Conservation (phyloP, 2,888 invertebrate genomes). For the Tribolium freemani region DNA sequence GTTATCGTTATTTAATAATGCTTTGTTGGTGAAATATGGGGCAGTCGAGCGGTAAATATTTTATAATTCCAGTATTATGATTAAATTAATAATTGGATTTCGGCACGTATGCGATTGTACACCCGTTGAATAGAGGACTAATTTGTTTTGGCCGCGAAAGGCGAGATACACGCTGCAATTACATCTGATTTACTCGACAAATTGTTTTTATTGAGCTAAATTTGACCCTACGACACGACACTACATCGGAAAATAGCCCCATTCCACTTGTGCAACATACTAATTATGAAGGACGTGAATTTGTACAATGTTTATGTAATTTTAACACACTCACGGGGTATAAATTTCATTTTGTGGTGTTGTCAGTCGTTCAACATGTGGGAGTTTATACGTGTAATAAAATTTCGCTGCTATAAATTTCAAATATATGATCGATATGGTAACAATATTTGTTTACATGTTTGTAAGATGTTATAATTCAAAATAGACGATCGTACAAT, state of each 20-base stretch:
- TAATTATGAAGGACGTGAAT: background rate
- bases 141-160: conserved; percentile 20
- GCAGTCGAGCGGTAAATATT: conserved; percentile 26
- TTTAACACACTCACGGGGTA: background rate
- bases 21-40: conserved; percentile 34
- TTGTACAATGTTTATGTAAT: background rate
- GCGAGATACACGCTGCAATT: conserved; percentile 30
- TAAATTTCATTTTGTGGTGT: conserved; percentile 1
- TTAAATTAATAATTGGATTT: conserved; percentile 36
- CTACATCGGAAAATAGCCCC: background rate
- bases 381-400: conserved; percentile 1
- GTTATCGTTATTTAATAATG: conserved; percentile 41
- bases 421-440: background rate
- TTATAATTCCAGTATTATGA: conserved; percentile 31
- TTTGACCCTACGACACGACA: background rate
- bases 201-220: conserved; percentile 15
- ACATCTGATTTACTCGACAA: conserved; percentile 26
- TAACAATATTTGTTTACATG: background rate
- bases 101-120: conserved; percentile 10
- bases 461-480: background rate
- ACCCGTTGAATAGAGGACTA: conserved; percentile 24
- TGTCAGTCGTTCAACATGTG: background rate
- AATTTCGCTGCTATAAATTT: background rate
- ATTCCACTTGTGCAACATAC: background rate
- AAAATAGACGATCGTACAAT: too few relatives aligned